A percentile compares a stretch with the other conserved stretches of the same genome.
Evolutionary conservation across 2,888 invertebrate genomes (phyloP).

Genomic region (Perizoma flavofasciatum): DNA sequence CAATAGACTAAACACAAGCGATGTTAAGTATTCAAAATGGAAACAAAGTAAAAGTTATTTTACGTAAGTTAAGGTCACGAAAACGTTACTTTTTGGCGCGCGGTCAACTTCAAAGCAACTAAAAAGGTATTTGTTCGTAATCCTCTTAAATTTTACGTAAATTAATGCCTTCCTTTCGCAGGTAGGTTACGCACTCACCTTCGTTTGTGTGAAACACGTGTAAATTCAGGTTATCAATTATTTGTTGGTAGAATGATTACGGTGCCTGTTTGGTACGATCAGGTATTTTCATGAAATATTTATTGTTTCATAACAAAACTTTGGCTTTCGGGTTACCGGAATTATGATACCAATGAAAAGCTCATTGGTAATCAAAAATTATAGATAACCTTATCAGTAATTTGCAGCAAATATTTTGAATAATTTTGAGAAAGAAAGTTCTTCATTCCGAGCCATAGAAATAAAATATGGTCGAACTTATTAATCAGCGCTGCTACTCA

Average conservation of each 20-base stretch:
- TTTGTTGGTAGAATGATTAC: background rate
- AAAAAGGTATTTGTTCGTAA: constrained; percentile 41
- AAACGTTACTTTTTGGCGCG: constrained; percentile 25
- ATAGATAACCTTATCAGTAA: too few relatives aligned
- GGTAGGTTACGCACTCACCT: background rate
- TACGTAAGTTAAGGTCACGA: constrained; percentile 21
- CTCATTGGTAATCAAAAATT: too few relatives aligned
- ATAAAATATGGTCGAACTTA: too few relatives aligned
- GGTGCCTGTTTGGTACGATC: background rate
- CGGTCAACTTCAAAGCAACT: constrained; percentile 40
- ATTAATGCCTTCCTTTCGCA: constrained; percentile 30
- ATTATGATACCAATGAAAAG: too few relatives aligned
- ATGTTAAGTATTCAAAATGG: constrained; percentile 13
- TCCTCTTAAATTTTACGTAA: constrained; percentile 44
- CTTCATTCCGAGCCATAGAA: too few relatives aligned
- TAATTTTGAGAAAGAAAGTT: too few relatives aligned
- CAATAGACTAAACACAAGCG: constrained; percentile 14
- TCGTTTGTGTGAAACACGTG: constrained; percentile 5
- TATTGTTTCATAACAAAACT: background rate
- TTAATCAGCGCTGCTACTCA: too few relatives aligned
- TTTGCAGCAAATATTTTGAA: too few relatives aligned
- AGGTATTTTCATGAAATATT: background rate
- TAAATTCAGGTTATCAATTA: constrained; percentile 6
- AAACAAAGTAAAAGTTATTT: constrained; percentile 21
- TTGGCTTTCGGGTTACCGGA: background rate